phyloP scores from a whole-genome alignment of 2,797 vertebrate species.

The Eulemur mongoz region DNA sequence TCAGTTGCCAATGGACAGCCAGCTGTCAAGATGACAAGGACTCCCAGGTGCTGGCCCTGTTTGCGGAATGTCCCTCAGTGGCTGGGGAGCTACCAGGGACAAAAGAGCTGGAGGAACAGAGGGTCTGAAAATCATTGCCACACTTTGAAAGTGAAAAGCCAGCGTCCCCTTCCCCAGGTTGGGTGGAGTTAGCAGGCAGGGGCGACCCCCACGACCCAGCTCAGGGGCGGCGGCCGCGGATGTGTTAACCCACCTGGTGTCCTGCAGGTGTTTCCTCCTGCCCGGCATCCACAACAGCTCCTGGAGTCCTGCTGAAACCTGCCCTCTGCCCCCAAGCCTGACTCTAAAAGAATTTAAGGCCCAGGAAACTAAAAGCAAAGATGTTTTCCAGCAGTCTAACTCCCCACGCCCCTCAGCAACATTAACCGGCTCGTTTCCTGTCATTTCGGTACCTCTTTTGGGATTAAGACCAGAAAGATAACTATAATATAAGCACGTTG shows the following conservation, averaged over 20 bases:
- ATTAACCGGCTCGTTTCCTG: neutral
- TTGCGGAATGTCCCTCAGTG: neutral
- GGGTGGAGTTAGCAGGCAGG: neutral
- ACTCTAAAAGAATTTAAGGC: neutral
- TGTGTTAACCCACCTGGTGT: neutral
- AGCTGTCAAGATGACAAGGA: neutral
- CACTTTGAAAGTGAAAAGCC: neutral
- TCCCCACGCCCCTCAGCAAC: neutral
- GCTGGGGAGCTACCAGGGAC: neutral
- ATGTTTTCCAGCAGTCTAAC: no score
- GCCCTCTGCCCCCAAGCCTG: neutral
- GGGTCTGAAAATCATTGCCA: neutral
- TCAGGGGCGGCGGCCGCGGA: neutral
- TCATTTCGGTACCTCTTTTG: neutral
- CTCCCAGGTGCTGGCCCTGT: neutral
- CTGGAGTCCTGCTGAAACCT: neutral
- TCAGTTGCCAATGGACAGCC: neutral
- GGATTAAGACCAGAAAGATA: no score
- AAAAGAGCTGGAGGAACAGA: neutral
- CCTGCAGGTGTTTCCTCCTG: neutral
- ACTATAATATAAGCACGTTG: rapidly evolving
- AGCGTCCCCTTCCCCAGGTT: neutral
- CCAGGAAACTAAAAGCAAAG: neutral
- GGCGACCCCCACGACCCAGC: no score
- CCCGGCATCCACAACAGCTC: neutral